Evolutionary conservation across 2,888 invertebrate genomes (phyloP), one percentile per base, ranked within the genome.

Genomic region (Drosophila atroscutellata): DNA sequence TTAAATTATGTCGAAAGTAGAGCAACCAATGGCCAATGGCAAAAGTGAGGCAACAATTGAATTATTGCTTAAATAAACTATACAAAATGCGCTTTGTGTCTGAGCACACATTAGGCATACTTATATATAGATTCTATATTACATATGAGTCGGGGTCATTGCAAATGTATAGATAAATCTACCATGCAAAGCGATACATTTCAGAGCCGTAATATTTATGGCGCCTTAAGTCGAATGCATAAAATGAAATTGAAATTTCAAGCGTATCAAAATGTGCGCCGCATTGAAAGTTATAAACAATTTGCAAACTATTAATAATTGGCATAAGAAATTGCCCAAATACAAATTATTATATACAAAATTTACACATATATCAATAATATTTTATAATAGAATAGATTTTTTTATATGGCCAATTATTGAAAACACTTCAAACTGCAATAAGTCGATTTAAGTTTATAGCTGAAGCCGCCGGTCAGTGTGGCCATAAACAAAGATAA

Each of bases 231-330:
- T 56, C 54, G 47, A 70, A 67, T 60, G 45, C 54, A 73, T 79
- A 36, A 69, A 52, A n/a, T n/a, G n/a, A n/a, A 66, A 37, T 0
- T n/a, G n/a, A 30, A 9, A 82, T 70, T 45, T 30, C 57, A 79
- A 68, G 74, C 42, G 52, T 28, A 77, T 39, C 59, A 30, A 60
- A 65, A 72, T 64, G 32, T 65, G 65, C 45, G 45, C 52, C 39
- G 36, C 42, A 60, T 66, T 28, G 34, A 58, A 61, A 64, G 60
- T 54, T 66, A 67, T 83, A 83, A 86, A 78, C 78, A 78, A 76
- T 67, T 66, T 75, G 59, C 56, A 70, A 77, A 64, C 54, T 78
- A 52, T 71, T 59, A 67, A 50, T 77, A 67, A 67, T 74, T 67
- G 63, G 20, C 60, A 57, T 77, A 69, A 51, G 47, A 70, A 77